phyloP scores from a whole-genome alignment of 1,140 invertebrate genomes.

The Nasonia longicornis region DNA sequence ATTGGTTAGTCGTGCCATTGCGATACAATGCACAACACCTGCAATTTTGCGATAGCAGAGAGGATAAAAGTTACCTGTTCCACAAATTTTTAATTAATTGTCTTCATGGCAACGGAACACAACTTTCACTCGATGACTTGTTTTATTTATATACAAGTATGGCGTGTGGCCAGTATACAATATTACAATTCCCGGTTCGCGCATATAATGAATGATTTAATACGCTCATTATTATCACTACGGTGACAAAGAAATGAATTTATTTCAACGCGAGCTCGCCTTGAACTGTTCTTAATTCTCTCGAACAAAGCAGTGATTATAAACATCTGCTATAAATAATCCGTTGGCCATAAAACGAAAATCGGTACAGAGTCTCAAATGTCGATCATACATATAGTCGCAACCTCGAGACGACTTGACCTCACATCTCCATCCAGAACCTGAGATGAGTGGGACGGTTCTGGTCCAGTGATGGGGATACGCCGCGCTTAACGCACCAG shows the following conservation, averaged over 20 bases:
- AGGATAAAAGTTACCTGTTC: too few species aligned
- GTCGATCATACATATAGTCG: neutral
- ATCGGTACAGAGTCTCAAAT: too few species aligned
- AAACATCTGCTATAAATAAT: too few species aligned
- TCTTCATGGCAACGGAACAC: too few species aligned
- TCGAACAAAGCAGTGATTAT: too few species aligned
- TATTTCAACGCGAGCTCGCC: neutral
- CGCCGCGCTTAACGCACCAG: neutral
- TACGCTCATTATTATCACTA: too few species aligned
- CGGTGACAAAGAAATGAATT: too few species aligned
- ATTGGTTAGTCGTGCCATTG: too few species aligned
- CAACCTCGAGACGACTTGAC: neutral
- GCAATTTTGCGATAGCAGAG: neutral
- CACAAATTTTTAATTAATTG: neutral
- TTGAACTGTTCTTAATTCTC: too few species aligned
- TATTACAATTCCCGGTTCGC: neutral
- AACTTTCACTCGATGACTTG: neutral
- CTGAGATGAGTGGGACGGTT: constrained; percentile 60
- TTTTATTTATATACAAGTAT: neutral
- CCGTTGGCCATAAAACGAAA: too few species aligned
- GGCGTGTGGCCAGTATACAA: neutral
- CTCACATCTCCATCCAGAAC: constrained; percentile 45
- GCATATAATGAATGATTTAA: neutral
- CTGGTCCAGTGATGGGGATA: constrained; percentile 53
- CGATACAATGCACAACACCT: neutral